Base-by-base conservation (phyloP, 2,888 invertebrate species). In the Drosophila borborema region DNA sequence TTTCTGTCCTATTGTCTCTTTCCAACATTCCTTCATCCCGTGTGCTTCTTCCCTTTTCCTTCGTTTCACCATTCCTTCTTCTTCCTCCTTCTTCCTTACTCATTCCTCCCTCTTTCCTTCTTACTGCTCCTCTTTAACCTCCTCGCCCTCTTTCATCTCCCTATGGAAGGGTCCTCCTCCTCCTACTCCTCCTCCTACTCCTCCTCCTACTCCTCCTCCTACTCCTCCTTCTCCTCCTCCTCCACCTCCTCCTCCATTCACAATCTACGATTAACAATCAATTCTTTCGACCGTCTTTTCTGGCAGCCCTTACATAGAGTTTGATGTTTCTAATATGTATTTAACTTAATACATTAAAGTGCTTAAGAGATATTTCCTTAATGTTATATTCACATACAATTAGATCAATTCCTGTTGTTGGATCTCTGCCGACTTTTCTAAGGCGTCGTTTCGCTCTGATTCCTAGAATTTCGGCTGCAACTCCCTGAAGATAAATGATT, bases 401-500 rank as follows among this genome's bases (percentile, higher is more conserved):
- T 34, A 51, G 18, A 18, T 51, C 31, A 18, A 51, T 34, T 3
- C 12, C 8, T 20, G 2, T 36, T 41, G 0, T 34, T 69, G 6
- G 38, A 59, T 38, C 45, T 58, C 5, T 14, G 59, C 46, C 48
- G 62, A 43, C 61, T 20, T n/a, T 23, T 16, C 40, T 41, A 34
- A 20, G 41, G 14, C 38, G 51, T 14, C 18, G 79, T 79, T 86
- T 77, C 76, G 89, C 81, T 89, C 87, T 73, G 75, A 71, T 86
- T 90, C 89, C 78, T 70, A 78, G 80, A 89, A 86, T 51, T 51
- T 45, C 74, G 64, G 36, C 51, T 28, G 63, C 62, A 31, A 61
- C 68, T 63, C 43, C 46, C 58, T 36, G 53, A 81, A 86, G 90
- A 86, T 90, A 74, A 89, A 86, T 90, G 90, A 80, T 36, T 51